Conservation (phyloP, 2,797 vertebrate genomes). For the Jordanella pulchra region DNA sequence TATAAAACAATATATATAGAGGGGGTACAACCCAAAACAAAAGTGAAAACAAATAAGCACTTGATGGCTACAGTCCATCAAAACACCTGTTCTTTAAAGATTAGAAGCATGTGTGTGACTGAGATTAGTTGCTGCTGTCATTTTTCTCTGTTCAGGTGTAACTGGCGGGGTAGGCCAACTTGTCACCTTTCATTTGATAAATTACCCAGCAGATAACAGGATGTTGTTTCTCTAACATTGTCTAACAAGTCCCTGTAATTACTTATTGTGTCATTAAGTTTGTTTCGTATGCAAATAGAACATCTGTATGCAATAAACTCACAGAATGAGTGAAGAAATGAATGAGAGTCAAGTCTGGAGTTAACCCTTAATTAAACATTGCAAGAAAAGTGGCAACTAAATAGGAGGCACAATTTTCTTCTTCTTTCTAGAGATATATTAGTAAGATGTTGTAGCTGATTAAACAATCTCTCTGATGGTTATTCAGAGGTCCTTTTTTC, state of each 20-base stretch:
- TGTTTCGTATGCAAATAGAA: constrained; percentile 57
- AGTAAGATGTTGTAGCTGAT: background rate
- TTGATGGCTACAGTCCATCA: constrained; percentile 26
- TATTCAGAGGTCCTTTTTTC: background rate
- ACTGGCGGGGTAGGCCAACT: constrained; percentile 83
- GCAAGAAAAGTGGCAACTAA: background rate
- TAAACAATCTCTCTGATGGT: background rate
- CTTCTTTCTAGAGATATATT: background rate
- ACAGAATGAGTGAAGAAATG: constrained; percentile 23
- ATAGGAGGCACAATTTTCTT: background rate
- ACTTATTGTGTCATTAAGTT: constrained; percentile 61
- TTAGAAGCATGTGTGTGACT: constrained; percentile 52
- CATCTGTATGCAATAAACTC: constrained; percentile 17
- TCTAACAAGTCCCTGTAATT: constrained; percentile 53
- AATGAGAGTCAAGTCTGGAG: background rate
- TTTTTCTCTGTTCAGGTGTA: constrained; percentile 75
- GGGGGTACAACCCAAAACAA: constrained; percentile 15
- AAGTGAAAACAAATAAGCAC: constrained; percentile 21
- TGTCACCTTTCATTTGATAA: constrained; percentile 87
- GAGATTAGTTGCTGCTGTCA: constrained; percentile 59
- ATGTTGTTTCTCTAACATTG: constrained; percentile 52
- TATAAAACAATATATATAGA: constrained; percentile 25
- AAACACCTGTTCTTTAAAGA: constrained; percentile 53
- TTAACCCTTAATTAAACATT: background rate
- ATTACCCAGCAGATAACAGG: constrained; percentile 82